Evolutionary conservation across 2,888 invertebrate genomes (phyloP).

Genomic region (Tipula lateralis): DNA sequence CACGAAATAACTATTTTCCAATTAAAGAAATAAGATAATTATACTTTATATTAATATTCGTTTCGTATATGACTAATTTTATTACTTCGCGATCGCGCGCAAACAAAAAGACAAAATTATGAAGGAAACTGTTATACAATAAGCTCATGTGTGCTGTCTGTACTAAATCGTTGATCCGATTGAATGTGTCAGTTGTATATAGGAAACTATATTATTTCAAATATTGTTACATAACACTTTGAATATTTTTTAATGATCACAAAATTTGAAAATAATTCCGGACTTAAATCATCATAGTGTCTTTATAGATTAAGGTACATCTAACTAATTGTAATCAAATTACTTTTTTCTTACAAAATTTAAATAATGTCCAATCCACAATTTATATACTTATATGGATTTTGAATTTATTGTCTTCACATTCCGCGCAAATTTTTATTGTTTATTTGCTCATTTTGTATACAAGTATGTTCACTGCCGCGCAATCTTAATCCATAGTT

Average conservation of each 20-base stretch:
- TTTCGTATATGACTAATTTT: neutral
- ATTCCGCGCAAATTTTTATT: neutral
- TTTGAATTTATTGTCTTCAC: neutral
- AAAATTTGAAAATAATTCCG: neutral
- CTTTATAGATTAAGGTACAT: neutral
- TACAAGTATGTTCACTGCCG: neutral
- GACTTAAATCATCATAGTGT: neutral
- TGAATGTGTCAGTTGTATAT: neutral
- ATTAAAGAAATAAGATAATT: neutral
- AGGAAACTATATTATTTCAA: neutral
- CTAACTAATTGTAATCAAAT: neutral
- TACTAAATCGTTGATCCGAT: neutral
- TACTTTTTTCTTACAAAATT: neutral
- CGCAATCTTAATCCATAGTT: neutral
- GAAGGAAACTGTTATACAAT: conserved; percentile 6
- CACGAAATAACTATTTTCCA: neutral
- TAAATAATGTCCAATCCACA: neutral
- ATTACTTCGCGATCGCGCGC: neutral
- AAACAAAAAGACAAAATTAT: neutral
- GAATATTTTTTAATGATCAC: neutral
- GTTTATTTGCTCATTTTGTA: too few relatives aligned
- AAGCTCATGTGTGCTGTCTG: neutral
- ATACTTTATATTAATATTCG: neutral
- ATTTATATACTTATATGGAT: neutral
- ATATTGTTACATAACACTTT: neutral